phyloP scores from a whole-genome alignment of 2,113 vertebrate species.

The Mobula hypostoma region DNA sequence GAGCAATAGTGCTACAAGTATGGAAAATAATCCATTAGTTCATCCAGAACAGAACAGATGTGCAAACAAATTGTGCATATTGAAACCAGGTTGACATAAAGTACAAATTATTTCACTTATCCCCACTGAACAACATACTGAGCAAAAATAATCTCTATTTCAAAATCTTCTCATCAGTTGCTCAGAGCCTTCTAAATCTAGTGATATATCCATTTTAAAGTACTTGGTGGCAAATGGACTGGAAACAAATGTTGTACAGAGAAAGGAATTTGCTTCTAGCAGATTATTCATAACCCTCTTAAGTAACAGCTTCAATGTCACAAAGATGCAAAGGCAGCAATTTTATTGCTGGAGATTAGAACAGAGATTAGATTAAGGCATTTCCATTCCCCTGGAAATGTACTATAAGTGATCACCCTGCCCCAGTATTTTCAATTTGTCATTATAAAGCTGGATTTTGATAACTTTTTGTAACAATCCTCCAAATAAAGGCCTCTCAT shows the following conservation, averaged over 20 bases:
- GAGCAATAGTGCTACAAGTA: slow-evolving; percentile 77
- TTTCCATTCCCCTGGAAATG: neutral
- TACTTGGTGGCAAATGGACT: neutral
- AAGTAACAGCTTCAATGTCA: neutral
- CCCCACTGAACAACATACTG: neutral
- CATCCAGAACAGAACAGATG: too few relatives aligned
- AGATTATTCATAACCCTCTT: slow-evolving; percentile 23
- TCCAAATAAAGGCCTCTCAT: too few relatives aligned
- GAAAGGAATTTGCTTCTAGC: neutral
- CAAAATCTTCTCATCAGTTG: neutral
- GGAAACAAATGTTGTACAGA: neutral
- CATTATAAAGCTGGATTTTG: neutral
- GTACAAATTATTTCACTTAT: neutral
- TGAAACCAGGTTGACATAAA: neutral
- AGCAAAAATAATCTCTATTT: neutral
- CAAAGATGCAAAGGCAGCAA: slow-evolving; percentile 5
- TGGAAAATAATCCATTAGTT: neutral
- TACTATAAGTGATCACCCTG: neutral
- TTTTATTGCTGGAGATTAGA: neutral
- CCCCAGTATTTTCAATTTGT: neutral
- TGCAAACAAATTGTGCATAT: neutral
- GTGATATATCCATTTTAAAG: too few relatives aligned
- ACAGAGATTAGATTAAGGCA: neutral
- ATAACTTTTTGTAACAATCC: neutral
- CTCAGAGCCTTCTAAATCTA: too few relatives aligned